Base-by-base conservation (phyloP, 1,140 invertebrate species). In the Eulimnadia texana region DNA sequence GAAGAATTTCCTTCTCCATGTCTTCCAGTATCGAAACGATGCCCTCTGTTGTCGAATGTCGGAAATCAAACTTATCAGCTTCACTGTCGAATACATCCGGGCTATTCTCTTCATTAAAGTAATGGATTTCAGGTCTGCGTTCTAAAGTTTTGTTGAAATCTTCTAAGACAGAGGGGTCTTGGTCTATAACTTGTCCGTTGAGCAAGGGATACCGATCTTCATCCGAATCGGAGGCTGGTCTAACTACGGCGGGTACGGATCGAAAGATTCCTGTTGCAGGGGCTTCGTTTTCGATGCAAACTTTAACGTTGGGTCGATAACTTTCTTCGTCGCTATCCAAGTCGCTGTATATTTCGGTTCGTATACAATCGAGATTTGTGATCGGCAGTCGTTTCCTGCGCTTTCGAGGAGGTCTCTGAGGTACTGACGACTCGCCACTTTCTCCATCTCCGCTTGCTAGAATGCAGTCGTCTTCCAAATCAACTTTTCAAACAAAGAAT, bases 1-100 rank as follows among this genome's bases (percentile, higher is more conserved):
- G 60, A 24, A 50, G 60, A 24, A 61, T 61, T 23, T 61, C 50
- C 20, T 51, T 54, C 25, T 61, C 60, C 22, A 61, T 61, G 22
- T 61, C 60, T 24, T 50, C 23, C 13, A 61, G 28, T n/a, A 61
- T 61, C 19, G 51, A 52, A 33, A 52, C 20, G 6, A 61, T 61
- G n/a, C 50, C 25, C 33, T 61, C 51, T 20, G 50, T 16, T 16
- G 33, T 42, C 33, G 33, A 42, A 42, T 16, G 6, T 16, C 33
- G 6, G 6, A 42, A 42, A 16, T 42, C 16, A 42, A 42, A 42
- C 33, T 42, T 16, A 16, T 6, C 33, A 16, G 33, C 33, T 16
- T 42, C 6, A 42, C 33, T 42, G 33, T 42, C 16, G 33, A 42
- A 42, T 6, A 6, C 16, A 16, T 42, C 33, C 6, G 33, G 6